Percentiles rank a stretch among this genome's conserved stretches.
Conservation (phyloP, 2,888 invertebrate genomes). For the Clostera curtula region DNA sequence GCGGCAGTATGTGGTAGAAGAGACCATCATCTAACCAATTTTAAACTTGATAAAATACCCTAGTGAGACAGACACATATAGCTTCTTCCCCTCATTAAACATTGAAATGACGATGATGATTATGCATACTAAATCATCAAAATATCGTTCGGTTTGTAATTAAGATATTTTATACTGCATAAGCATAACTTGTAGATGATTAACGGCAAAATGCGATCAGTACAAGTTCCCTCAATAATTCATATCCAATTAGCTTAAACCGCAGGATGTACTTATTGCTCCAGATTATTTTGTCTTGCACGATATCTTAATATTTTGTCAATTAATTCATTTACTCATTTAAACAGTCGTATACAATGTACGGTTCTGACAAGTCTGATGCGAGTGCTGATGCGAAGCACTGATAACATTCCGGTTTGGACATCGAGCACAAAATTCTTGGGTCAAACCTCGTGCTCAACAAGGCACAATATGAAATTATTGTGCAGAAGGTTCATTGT, state of each 20-base stretch:
- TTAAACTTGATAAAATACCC: too few species aligned
- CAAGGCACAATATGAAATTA: slow-evolving; percentile 44
- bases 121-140: too few species aligned
- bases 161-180: too few species aligned
- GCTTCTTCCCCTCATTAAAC: too few species aligned
- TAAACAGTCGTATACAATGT: slow-evolving; percentile 58
- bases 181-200: slow-evolving; percentile 36
- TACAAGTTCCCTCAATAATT: slow-evolving; percentile 52
- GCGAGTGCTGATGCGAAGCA: slow-evolving; percentile 56
- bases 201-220: slow-evolving; percentile 36
- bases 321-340: slow-evolving; percentile 49
- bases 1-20: too few species aligned
- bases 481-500: too few species aligned
- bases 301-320: slow-evolving; percentile 36
- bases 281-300: slow-evolving; percentile 31
- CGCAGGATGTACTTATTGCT: slow-evolving; percentile 37
- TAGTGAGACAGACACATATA: too few species aligned
- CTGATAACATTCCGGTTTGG: slow-evolving; percentile 68
- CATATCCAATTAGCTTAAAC: slow-evolving; percentile 59
- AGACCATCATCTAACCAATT: too few species aligned
- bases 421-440: slow-evolving; percentile 66
- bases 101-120: too few species aligned
- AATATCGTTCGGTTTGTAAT: too few species aligned
- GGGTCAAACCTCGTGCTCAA: slow-evolving; percentile 50
- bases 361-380: slow-evolving; percentile 53